A percentile compares a stretch with the other conserved stretches of the same genome.
phyloP scores from a whole-genome alignment of 1,140 invertebrate species.

The Marisa cornuarietis region DNA sequence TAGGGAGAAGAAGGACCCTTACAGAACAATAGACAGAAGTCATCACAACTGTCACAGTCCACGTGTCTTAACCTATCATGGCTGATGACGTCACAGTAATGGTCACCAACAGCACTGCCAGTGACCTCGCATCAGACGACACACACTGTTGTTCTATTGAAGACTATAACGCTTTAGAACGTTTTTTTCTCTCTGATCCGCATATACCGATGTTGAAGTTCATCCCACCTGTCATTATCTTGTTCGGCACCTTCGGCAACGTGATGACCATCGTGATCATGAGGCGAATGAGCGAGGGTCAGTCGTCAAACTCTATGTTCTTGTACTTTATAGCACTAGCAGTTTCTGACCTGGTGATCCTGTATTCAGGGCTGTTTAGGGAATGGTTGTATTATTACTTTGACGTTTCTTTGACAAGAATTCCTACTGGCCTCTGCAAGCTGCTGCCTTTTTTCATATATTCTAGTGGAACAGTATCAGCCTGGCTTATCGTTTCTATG shows the following conservation, averaged over 20 bases:
- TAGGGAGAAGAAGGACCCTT: too few species aligned
- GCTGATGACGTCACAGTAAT: too few species aligned
- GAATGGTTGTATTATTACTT: slow-evolving; percentile 31
- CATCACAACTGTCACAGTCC: too few species aligned
- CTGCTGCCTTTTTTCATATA: slow-evolving; percentile 27
- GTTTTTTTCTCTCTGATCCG: too few species aligned
- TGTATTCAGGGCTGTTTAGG: slow-evolving; percentile 30
- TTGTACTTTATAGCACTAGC: slow-evolving; percentile 20
- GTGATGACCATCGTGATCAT: slow-evolving; percentile 31
- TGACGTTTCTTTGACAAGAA: slow-evolving; percentile 26
- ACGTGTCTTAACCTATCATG: too few species aligned
- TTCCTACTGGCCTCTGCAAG: slow-evolving; percentile 17
- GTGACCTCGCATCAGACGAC: too few species aligned
- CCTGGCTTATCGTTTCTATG: slow-evolving; percentile 32
- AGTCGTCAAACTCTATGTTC: background rate
- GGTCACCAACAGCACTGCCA: too few species aligned
- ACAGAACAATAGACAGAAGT: too few species aligned
- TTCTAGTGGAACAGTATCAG: slow-evolving; percentile 16
- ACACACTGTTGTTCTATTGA: too few species aligned
- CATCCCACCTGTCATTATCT: slow-evolving; percentile 30
- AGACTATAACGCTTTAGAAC: background rate
- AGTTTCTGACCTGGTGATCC: slow-evolving; percentile 23
- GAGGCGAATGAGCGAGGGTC: slow-evolving; percentile 14
- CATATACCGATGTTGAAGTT: background rate
- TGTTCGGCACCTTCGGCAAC: slow-evolving; percentile 39